Base-by-base conservation (phyloP, 2,113 vertebrate genomes). In the Atractosteus spatula region DNA sequence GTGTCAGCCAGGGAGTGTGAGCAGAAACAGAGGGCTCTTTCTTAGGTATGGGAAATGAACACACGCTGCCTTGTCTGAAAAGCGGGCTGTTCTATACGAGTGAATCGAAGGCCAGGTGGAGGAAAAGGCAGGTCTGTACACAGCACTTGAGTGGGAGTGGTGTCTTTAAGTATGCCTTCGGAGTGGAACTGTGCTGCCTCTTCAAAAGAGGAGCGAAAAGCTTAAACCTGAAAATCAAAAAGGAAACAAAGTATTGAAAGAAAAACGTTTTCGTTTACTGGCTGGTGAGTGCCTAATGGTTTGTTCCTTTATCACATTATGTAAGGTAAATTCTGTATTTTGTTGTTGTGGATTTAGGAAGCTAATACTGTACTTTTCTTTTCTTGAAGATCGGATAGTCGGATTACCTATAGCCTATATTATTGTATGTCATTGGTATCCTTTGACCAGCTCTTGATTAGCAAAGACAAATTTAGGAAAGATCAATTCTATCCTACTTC, bases 11-110 rank as follows among this genome's bases (percentile, higher is more conserved):
- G 80, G 79, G 77, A 79, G 76, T 70, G 79, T 16, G 67, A 69
- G 76, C 74, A 10, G 62, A 87, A 76, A 90, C 89, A 89, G 86
- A 89, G 81, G 86, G 81, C 80, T 85, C 86, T 85, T 90, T 89
- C 85, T 90, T 87, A 80, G 68, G 4, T 10, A 76, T 84, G 79
- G 80, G 74, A 75, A 74, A 72, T 85, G 83, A 87, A 83, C 71
- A 44, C 45, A 7, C 54, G 42, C 41, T 62, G 81, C 71, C 42
- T 55, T 59, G 63, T 67, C 10, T 57, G 69, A 55, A 63, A 29
- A 72, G 7, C 51, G 61, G 62, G 71, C 55, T 41, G 69, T 29
- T 59, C 14, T 55, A 14, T 11, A 51, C 41, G n/a, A 43, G 3
- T 45, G 7, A 55, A 11, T 41, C 45, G 11, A 5, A 66, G 51